A percentile compares a stretch with the other conserved stretches of the same genome.
These are phyloP conservation scores for Lucifuga dentata DNA, from an alignment of 2,113 vertebrate genomes.

Conservation along the genomic window DNA sequence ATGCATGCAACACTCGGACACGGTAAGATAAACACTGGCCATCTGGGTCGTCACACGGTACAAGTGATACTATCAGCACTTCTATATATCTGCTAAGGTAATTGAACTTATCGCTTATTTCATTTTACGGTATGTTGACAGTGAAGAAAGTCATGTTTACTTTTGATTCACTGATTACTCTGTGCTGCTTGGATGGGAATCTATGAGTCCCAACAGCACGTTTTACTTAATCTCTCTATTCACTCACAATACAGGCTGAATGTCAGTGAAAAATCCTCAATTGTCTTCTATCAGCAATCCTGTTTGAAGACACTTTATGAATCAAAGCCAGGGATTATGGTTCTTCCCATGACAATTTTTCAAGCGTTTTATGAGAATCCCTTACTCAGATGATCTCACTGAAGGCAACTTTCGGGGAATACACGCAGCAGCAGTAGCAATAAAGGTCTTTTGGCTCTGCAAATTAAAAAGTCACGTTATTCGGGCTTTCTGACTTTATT, in stretches of 20 bases:
- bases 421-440: slow-evolving; percentile 7
- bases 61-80: slow-evolving; percentile 37
- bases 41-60: slow-evolving; percentile 56
- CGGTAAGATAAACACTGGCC: slow-evolving; percentile 65
- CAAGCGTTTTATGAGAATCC: slow-evolving; percentile 17
- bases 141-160: slow-evolving; percentile 12
- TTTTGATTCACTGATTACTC: slow-evolving; percentile 24
- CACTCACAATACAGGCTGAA: slow-evolving; percentile 35
- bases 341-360: slow-evolving; percentile 33
- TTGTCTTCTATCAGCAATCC: slow-evolving; percentile 48
- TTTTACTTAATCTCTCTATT: slow-evolving; percentile 31
- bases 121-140: slow-evolving; percentile 20
- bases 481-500: slow-evolving; percentile 18
- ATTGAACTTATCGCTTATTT: slow-evolving; percentile 25
- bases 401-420: slow-evolving; percentile 35
- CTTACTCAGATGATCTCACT: slow-evolving; percentile 20
- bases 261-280: slow-evolving; percentile 40
- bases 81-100: slow-evolving; percentile 51
- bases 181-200: background rate
- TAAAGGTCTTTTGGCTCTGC: slow-evolving; percentile 3
- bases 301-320: slow-evolving; percentile 42
- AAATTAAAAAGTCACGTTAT: slow-evolving; percentile 32
- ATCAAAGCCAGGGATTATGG: slow-evolving; percentile 47
- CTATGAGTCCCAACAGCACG: background rate
- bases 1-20: slow-evolving; percentile 64